These are phyloP conservation scores for Pseudotriccus pelzelni DNA, from an alignment of 2,797 vertebrate genomes.

Conservation along the genomic window DNA sequence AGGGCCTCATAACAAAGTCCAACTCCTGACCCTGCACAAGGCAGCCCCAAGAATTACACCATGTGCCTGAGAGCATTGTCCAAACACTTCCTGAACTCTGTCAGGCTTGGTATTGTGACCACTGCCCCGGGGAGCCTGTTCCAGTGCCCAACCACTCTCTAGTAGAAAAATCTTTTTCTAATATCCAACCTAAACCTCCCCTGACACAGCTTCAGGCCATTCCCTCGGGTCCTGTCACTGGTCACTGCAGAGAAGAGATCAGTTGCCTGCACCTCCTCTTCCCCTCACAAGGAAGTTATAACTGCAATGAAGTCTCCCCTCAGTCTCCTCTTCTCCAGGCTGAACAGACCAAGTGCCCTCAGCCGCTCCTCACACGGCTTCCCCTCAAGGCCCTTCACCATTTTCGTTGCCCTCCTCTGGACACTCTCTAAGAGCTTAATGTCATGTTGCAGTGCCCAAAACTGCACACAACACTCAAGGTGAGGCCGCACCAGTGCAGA, in stretches of 20 bases:
- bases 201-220: not conserved
- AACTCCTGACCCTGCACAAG: not conserved
- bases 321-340: not conserved
- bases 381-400: not conserved
- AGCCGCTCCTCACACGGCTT: fast-evolving
- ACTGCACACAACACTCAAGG: fast-evolving
- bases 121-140: not conserved
- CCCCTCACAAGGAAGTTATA: not conserved
- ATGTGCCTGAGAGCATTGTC: fast-evolving
- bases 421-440: not conserved
- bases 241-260: not conserved
- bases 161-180: not conserved
- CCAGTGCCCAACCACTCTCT: not conserved
- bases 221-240: not conserved
- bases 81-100: not conserved
- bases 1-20: not conserved
- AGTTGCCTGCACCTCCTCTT: not conserved
- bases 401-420: not conserved
- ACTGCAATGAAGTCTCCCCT: not conserved
- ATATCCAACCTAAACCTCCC: not conserved
- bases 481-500: not conserved
- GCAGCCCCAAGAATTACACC: not conserved
- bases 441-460: fast-evolving
- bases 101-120: not conserved
- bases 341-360: not conserved